These are phyloP conservation scores for Ylistrum balloti DNA, from an alignment of 1,140 invertebrate genomes.

Conservation along the genomic window DNA sequence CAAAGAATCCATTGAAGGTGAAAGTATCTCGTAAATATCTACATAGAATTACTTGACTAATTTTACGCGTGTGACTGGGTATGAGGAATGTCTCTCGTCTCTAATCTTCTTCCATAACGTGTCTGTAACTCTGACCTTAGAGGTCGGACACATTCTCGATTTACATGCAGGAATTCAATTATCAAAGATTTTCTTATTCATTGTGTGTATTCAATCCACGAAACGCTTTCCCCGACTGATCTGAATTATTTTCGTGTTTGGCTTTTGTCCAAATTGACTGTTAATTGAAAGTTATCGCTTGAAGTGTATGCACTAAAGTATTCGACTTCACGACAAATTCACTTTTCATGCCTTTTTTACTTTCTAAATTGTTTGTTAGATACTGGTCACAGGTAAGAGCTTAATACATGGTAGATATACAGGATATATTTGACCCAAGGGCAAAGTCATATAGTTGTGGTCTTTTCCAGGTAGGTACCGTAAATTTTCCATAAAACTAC, in stretches of 20 bases:
- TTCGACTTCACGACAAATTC: not conserved
- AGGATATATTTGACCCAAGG: too few species aligned
- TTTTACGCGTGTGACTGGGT: not conserved
- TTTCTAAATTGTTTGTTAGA: slow-evolving; percentile 24
- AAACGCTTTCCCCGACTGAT: not conserved
- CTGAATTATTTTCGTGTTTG: slow-evolving; percentile 18
- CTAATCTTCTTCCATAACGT: not conserved
- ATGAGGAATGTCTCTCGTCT: not conserved
- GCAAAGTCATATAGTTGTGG: too few species aligned
- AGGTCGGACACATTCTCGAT: not conserved
- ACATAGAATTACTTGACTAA: not conserved
- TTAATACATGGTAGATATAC: not conserved
- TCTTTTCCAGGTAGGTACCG: too few species aligned
- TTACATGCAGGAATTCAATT: slow-evolving; percentile 35
- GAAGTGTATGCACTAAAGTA: slow-evolving; percentile 9
- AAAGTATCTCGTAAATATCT: not conserved
- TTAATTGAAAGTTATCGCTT: slow-evolving; percentile 28
- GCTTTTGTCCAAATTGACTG: not conserved
- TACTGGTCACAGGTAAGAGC: not conserved
- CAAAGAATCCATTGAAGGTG: not conserved
- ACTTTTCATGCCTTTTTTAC: slow-evolving; percentile 27
- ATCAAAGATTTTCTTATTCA: not conserved
- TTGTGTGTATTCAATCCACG: slow-evolving; percentile 10
- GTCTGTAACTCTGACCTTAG: not conserved
- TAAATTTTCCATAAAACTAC: too few species aligned